Base-by-base conservation (phyloP, 2,797 vertebrate genomes). In the Pyrocephalus nanus region DNA sequence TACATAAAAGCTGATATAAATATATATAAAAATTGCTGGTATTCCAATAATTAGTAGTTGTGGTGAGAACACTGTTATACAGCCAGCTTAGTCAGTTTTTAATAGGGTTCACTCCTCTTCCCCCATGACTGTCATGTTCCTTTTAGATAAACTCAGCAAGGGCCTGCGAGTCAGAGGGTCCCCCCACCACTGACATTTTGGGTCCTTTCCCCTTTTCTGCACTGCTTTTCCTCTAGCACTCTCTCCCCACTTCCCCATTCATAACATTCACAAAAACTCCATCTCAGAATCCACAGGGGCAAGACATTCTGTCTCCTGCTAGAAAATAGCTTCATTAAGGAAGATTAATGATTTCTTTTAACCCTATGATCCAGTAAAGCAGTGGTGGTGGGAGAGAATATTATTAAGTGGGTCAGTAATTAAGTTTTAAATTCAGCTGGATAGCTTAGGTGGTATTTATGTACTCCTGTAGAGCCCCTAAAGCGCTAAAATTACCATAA, bases 341-440 rank as follows among this genome's bases (percentile, higher is more conserved):
- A 96, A 96, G 96, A 96, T 96, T 95, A 95, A 97, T 95, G 88
- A 86, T 95, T 95, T 94, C 34, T 95, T 94, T 94, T 93, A 96
- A 79, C 90, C 84, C 84, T 88, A 34, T 78, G 90, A 83, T 89
- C 86, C 78, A 93, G 62, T 76, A 70, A 90, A 92, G 88, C 69
- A 93, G 48, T 51, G 55, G 42, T 11, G 14, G 19, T 30, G 78
- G 60, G 50, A 57, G 38, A 45, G 34, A 91, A 91, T 91, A 95
- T 75, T 89, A 87, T 94, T 92, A 93, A 95, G 79, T 76, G 64
- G 88, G 84, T 78, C 43, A 82, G 78, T 96, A 96, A 97, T 94
- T 92, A 95, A 93, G 94, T 90, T 96, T 94, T 90, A 91, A 93
- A 94, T 92, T 95, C 93, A 94, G 72, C 71, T 92, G 72, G 78